These are phyloP conservation scores for Pseudochromis fuscus DNA, from an alignment of 2,797 vertebrate species.

Conservation along the genomic window DNA sequence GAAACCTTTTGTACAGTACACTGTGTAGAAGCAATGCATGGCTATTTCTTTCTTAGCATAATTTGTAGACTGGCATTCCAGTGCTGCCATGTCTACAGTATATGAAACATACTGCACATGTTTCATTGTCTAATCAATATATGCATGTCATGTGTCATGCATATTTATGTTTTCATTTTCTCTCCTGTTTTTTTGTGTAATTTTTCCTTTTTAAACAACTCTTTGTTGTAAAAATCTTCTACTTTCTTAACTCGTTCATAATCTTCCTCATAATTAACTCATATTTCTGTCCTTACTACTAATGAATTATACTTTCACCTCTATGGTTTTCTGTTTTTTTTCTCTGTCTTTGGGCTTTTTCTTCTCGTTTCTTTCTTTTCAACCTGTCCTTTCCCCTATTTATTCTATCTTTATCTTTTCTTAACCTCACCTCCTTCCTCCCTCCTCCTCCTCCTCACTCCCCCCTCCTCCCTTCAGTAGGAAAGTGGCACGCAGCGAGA, in stretches of 20 bases:
- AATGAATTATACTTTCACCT: slow-evolving; percentile 15
- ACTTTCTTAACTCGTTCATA: slow-evolving; percentile 30
- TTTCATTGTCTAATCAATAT: slow-evolving; percentile 50
- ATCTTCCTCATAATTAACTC: slow-evolving; percentile 28
- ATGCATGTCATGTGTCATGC: slow-evolving; percentile 69
- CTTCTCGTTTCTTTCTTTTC: background rate
- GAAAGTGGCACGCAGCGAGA: slow-evolving; percentile 92
- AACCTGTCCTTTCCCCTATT: background rate
- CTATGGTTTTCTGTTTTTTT: slow-evolving; percentile 7
- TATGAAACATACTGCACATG: slow-evolving; percentile 28
- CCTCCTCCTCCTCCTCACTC: slow-evolving; percentile 34
- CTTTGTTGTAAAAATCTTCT: slow-evolving; percentile 22
- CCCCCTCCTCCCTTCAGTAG: slow-evolving; percentile 70
- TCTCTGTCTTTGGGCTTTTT: background rate
- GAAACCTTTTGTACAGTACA: slow-evolving; percentile 13
- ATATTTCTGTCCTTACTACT: slow-evolving; percentile 34
- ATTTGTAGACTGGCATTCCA: slow-evolving; percentile 26
- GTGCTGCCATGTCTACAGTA: slow-evolving; percentile 28
- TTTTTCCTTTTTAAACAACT: slow-evolving; percentile 22
- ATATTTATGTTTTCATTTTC: slow-evolving; percentile 65
- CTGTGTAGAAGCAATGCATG: slow-evolving; percentile 50
- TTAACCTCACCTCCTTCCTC: background rate
- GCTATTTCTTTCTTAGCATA: slow-evolving; percentile 25
- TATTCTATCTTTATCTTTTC: background rate
- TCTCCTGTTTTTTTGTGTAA: slow-evolving; percentile 52